Base-by-base conservation (phyloP, 1,140 invertebrate species). In the Solenopsis invicta region DNA sequence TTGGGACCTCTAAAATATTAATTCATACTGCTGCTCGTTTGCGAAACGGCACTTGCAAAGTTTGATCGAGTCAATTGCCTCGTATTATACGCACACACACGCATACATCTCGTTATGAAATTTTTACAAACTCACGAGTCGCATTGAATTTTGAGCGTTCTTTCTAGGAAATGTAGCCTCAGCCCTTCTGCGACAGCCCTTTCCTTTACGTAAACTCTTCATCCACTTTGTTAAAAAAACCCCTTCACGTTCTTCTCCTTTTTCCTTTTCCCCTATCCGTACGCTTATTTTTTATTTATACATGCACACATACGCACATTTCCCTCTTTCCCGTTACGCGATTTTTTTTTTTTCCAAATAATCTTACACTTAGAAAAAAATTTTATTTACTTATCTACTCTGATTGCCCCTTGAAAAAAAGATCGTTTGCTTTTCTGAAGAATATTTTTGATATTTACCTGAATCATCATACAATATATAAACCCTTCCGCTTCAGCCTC, bases 381-480 rank as follows among this genome's bases (percentile, higher is more conserved):
- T 6, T 29, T 29, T 6, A 41, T n/a, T 59, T 34, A 37, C 16
- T 41, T 48, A 5, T n/a, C 41, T 48, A 45, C 37, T 62, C 29
- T 21, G n/a, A 21, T 34, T 62, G 6, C 4, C 16, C n/a, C 21
- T 61, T 24, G 29, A 50, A 78, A 37, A 13, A 48, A 66, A 66
- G 21, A 50, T 50, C 16, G 2, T 37, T 24, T 66, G 4, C 41
- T 78, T 80, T 78, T 67, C 29, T 37, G 29, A 29, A 37, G 10
- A 8, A 24, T 69, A 67, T 29, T 81, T 81, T 71, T 81, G 64
- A 56, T 81, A 81, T 81, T 71, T 71, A 71, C 5, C 21, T 77
- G 56, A 9, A 13, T 24, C 12, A 9, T 37, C 50, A 41, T 16
- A 37, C 16, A 21, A 52, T 56, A 37, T 54, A 41, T 45, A 62